A percentile compares a stretch with the other conserved stretches of the same genome.
Conservation (phyloP, 2,113 vertebrate species). For the Colius striatus region DNA sequence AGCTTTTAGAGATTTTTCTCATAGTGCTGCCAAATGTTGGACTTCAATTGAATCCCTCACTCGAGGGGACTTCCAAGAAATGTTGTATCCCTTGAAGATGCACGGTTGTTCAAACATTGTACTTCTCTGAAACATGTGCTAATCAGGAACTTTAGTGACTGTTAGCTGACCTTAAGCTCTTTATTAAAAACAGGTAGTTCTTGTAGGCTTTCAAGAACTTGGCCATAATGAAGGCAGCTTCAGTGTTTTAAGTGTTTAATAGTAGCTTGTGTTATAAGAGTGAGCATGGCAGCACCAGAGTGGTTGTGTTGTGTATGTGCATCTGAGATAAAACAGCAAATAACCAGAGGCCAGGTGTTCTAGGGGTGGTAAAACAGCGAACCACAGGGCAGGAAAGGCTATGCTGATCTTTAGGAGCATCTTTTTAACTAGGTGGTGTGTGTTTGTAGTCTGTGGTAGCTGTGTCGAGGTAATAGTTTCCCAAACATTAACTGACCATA, state of each 20-base stretch:
- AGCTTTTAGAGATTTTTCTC: not conserved
- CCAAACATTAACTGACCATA: not conserved
- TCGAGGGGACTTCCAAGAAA: not conserved
- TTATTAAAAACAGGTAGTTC: not conserved
- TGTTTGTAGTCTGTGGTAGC: not conserved
- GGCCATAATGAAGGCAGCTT: not conserved
- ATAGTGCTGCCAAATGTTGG: not conserved
- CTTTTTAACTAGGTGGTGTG: not conserved
- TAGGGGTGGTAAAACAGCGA: not conserved
- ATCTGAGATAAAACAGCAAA: not conserved
- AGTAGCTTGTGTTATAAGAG: not conserved
- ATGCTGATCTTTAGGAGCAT: not conserved
- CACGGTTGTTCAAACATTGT: not conserved
- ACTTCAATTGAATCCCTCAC: not conserved
- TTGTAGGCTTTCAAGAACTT: not conserved
- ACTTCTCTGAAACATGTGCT: not conserved
- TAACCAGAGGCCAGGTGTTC: not conserved
- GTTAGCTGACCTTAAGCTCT: not conserved
- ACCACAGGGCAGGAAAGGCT: not conserved
- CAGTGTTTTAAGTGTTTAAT: not conserved
- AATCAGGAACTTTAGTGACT: not conserved
- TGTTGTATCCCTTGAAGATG: not conserved
- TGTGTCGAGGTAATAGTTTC: not conserved
- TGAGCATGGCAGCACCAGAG: not conserved
- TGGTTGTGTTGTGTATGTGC: not conserved